Base-by-base conservation (phyloP, 1,140 invertebrate genomes). In the Drosophila nikananu region DNA sequence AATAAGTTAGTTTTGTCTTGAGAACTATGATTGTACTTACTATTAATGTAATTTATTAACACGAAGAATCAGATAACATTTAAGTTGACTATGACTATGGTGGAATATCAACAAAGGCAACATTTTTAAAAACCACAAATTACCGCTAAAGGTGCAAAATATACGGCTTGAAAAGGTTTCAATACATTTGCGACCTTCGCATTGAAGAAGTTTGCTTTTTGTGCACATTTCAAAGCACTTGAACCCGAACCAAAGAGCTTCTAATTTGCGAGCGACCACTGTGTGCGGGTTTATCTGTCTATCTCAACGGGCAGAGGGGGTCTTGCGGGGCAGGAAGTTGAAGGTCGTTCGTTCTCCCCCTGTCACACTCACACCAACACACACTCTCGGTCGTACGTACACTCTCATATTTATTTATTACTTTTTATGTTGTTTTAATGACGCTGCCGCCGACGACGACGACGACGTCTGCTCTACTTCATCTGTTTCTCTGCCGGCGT, bases 381-480 rank as follows among this genome's bases (percentile, higher is more conserved):
- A 49, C 41, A 63, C 63, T 59, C 71, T 62, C 58, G 72, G 46
- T 73, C 70, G 59, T 80, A 72, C 81, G 21, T 57, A 57, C 35
- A 57, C 54, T 57, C 54, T 86, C 86, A 89, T 89, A 90, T 89
- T 89, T 89, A 90, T 89, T 89, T 89, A 90, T 89, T 89, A 90
- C 81, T 89, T 89, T 89, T 89, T 90, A 89, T 89, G 86, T 90
- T 90, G 86, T 80, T 90, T 90, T 89, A 89, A 90, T 89, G 86
- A 89, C 82, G 84, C 70, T 74, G 81, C 74, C 81, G 54, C n/a
- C 51, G 52, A 2, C 52, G 51, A 6, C 49, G 77, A 78, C 49
- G 77, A 78, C 80, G 54, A 52, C 81, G 63, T 64, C 81, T 82
- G 79, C 76, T 83, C 81, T 77, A 82, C 80, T 82, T 82, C 76